These are phyloP conservation scores for Bucco capensis DNA, from an alignment of 2,113 vertebrate genomes.

Conservation along the genomic window DNA sequence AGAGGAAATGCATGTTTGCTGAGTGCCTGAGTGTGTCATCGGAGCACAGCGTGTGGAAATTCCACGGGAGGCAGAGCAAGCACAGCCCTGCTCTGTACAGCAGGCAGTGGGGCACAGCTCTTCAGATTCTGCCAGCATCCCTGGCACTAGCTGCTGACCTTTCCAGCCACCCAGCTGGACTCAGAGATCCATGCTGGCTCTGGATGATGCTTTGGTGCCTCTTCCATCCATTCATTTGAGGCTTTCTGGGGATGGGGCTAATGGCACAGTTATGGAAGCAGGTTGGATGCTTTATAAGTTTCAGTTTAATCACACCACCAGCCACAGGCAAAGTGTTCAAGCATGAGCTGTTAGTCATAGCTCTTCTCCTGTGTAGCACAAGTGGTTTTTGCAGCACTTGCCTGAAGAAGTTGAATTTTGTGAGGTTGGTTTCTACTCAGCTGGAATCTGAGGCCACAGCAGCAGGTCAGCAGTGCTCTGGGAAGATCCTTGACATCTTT, in stretches of 20 bases:
- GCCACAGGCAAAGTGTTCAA: not conserved
- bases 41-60: not conserved
- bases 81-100: accelerated
- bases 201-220: accelerated
- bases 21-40: not conserved
- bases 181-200: accelerated
- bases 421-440: not conserved
- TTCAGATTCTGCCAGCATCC: not conserved
- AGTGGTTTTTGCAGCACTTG: not conserved
- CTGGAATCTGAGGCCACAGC: not conserved
- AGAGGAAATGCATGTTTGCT: not conserved
- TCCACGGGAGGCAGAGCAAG: not conserved
- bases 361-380: not conserved
- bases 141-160: not conserved
- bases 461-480: not conserved
- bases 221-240: accelerated
- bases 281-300: not conserved
- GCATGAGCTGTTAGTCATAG: not conserved
- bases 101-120: not conserved
- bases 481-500: not conserved
- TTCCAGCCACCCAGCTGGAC: not conserved
- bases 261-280: not conserved
- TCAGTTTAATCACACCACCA: not conserved
- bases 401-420: not conserved
- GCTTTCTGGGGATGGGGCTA: accelerated